A percentile compares a stretch with the other conserved stretches of the same genome.
Evolutionary conservation across 2,113 vertebrate genomes (phyloP).

Genomic region (Myotis yumanensis): DNA sequence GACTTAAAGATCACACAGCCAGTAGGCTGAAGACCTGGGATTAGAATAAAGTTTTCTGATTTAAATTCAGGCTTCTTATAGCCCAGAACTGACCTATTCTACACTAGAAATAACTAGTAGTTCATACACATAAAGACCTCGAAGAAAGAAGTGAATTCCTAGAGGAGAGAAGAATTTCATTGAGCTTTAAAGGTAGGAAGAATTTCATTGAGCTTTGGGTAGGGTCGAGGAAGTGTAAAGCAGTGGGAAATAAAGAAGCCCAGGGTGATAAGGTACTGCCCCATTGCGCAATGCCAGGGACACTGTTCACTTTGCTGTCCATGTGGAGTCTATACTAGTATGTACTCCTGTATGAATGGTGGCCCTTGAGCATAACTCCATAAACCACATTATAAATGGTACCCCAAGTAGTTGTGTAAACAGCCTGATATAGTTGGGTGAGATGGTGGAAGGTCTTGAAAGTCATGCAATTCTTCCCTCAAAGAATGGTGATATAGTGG

Average conservation of each 20-base stretch:
- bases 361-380: neutral
- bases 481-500: neutral
- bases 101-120: neutral
- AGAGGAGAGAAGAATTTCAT: neutral
- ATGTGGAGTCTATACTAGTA: too few relatives aligned
- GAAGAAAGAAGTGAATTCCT: neutral
- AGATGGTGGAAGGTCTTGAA: neutral
- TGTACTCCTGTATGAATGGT: neutral
- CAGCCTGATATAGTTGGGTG: neutral
- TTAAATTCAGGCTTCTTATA: neutral
- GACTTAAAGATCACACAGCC: neutral
- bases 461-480: neutral
- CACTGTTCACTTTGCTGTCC: neutral
- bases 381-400: neutral
- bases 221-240: neutral
- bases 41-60: neutral
- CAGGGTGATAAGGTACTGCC: too few relatives aligned
- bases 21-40: neutral
- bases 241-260: neutral
- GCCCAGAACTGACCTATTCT: neutral
- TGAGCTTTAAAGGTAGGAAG: neutral
- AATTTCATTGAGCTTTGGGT: neutral
- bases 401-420: neutral
- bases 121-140: neutral
- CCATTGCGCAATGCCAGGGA: rapidly evolving